Conservation (phyloP, 2,113 vertebrate genomes). For the Cephalophus harveyi region DNA sequence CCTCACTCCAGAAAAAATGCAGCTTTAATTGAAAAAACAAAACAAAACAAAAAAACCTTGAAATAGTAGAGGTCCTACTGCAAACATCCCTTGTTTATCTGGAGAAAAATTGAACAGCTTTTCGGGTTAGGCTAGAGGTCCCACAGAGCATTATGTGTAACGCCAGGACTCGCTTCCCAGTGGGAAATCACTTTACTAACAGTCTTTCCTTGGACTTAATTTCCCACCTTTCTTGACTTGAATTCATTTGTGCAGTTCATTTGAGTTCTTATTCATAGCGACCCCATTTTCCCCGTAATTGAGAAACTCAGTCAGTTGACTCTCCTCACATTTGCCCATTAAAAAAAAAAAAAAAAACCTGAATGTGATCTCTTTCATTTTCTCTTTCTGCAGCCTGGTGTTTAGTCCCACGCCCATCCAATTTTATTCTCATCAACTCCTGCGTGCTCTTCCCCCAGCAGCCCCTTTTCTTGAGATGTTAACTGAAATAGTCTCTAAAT, state of each 20-base stretch:
- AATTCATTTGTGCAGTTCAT: not conserved
- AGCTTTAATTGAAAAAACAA: not conserved
- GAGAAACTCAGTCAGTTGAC: not conserved
- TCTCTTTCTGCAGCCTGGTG: not conserved
- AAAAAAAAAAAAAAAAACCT: not conserved
- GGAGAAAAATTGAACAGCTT: not conserved
- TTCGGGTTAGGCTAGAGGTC: not conserved
- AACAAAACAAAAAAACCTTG: not conserved
- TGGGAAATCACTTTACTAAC: not conserved
- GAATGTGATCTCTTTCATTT: not conserved
- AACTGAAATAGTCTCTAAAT: not conserved
- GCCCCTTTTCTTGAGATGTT: not conserved
- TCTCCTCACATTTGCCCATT: not conserved
- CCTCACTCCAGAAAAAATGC: not conserved
- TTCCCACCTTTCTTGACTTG: not conserved
- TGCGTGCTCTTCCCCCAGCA: not conserved
- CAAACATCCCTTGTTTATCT: not conserved
- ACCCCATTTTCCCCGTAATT: not conserved
- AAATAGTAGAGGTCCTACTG: not conserved
- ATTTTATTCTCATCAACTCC: constrained; percentile 7
- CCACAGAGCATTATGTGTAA: not conserved
- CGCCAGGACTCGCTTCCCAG: not conserved
- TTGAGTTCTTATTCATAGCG: not conserved
- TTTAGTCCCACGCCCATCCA: not conserved
- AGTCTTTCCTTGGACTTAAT: not conserved